Conservation (phyloP, 2,888 invertebrate species). For the Tineola bisselliella region DNA sequence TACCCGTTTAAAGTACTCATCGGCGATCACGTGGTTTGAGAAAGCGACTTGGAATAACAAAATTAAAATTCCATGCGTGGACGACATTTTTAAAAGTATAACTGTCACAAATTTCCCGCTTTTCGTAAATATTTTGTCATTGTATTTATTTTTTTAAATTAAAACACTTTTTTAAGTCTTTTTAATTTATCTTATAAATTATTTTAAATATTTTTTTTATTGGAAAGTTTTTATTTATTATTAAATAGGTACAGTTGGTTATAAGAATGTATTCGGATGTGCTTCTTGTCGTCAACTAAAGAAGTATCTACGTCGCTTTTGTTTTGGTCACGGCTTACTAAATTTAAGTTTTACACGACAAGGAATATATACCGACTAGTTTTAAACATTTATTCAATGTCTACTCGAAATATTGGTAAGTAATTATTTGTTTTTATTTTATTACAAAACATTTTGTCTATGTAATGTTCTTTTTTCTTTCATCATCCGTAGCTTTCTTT, state of each 20-base stretch:
- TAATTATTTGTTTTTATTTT: too few species aligned
- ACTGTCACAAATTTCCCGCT: not conserved
- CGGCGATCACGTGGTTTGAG: constrained; percentile 42
- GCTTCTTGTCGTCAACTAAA: constrained; percentile 60
- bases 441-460: too few species aligned
- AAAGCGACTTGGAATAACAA: constrained; percentile 35
- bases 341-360: constrained; percentile 33
- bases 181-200: not conserved
- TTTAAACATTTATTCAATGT: too few species aligned
- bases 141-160: not conserved
- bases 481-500: too few species aligned
- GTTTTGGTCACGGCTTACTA: constrained; percentile 59
- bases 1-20: constrained; percentile 58
- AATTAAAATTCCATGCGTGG: not conserved
- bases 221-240: not conserved
- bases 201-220: not conserved
- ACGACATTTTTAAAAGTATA: constrained; percentile 3
- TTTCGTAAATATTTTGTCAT: not conserved
- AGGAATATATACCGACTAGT: not conserved
- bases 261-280: constrained; percentile 45
- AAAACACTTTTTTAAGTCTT: too few species aligned
- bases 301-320: constrained; percentile 57
- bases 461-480: too few species aligned
- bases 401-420: too few species aligned
- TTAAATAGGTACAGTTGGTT: constrained; percentile 1